Conservation (phyloP, 2,113 vertebrate genomes). For the Crotalus viridis region DNA sequence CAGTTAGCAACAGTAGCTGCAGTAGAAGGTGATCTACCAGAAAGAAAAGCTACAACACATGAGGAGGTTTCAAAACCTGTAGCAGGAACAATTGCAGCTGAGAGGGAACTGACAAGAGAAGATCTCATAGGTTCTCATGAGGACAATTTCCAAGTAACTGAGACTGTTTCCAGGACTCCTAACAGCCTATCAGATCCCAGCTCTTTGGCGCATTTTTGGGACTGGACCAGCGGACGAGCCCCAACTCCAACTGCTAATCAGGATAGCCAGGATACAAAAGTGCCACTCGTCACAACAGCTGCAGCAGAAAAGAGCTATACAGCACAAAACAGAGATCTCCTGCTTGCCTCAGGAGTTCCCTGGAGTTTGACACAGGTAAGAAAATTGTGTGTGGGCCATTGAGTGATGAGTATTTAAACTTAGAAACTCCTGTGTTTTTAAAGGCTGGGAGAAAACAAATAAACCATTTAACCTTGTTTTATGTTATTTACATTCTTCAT, state of each 20-base stretch:
- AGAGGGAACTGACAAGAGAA: slow-evolving; percentile 32
- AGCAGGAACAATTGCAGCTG: accelerated
- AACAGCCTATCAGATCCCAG: slow-evolving; percentile 14
- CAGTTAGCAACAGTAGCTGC: slow-evolving; percentile 31
- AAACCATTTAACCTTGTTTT: not conserved
- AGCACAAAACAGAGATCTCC: slow-evolving; percentile 47
- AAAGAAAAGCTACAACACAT: slow-evolving; percentile 31
- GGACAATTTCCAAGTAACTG: slow-evolving; percentile 7
- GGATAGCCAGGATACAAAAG: slow-evolving; percentile 30
- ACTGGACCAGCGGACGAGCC: slow-evolving; percentile 5
- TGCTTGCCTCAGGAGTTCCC: slow-evolving; percentile 61
- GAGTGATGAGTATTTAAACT: not conserved
- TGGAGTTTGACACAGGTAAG: slow-evolving; percentile 75
- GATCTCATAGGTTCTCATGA: not conserved
- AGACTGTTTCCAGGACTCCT: slow-evolving; percentile 21
- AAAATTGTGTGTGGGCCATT: not conserved
- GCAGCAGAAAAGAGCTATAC: slow-evolving; percentile 42
- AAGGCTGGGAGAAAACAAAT: not conserved
- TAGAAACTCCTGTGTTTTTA: not conserved
- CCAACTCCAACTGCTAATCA: slow-evolving; percentile 41
- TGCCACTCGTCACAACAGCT: slow-evolving; percentile 34
- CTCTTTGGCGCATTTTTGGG: slow-evolving; percentile 36
- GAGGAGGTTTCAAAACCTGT: slow-evolving; percentile 28
- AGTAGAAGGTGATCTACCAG: not conserved
- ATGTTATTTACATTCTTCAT: not conserved